A percentile compares a stretch with the other conserved stretches of the same genome.
Conservation (phyloP, 2,888 invertebrate species). For the Lymantria dispar region DNA sequence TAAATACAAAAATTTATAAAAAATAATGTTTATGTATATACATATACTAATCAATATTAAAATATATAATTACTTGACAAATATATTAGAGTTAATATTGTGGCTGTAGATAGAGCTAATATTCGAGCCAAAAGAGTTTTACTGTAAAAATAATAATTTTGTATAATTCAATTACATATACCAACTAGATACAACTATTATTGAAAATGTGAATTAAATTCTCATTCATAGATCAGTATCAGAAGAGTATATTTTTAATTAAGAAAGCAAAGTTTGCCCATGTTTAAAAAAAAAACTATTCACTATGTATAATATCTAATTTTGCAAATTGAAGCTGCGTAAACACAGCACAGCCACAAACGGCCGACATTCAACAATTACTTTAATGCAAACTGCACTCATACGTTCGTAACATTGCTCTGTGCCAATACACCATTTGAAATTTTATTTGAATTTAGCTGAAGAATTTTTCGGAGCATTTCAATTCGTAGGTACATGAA, state of each 20-base stretch:
- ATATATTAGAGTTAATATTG: too few species aligned
- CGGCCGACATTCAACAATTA: slow-evolving; percentile 50
- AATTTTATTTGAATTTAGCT: slow-evolving; percentile 61
- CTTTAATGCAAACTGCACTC: slow-evolving; percentile 62
- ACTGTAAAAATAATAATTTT: too few species aligned
- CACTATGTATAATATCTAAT: slow-evolving; percentile 46
- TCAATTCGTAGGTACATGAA: slow-evolving; percentile 57
- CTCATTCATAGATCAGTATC: slow-evolving; percentile 12
- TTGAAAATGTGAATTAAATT: slow-evolving; percentile 6
- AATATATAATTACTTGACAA: too few species aligned
- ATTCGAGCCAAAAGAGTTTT: too few species aligned
- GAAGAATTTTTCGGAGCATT: slow-evolving; percentile 45
- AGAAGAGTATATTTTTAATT: slow-evolving; percentile 28
- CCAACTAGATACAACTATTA: background rate
- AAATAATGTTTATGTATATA: too few species aligned
- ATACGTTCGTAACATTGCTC: slow-evolving; percentile 45
- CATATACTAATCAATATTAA: too few species aligned
- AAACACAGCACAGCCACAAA: slow-evolving; percentile 48
- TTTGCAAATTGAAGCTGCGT: slow-evolving; percentile 60
- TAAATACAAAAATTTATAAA: too few species aligned
- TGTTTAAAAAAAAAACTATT: slow-evolving; percentile 1
- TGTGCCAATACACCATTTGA: slow-evolving; percentile 57
- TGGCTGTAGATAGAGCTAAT: too few species aligned
- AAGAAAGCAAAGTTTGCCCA: slow-evolving; percentile 33
- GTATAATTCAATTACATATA: too few species aligned